These are phyloP conservation scores for Thaleichthys pacificus DNA, from an alignment of 2,797 vertebrate genomes.

Conservation along the genomic window DNA sequence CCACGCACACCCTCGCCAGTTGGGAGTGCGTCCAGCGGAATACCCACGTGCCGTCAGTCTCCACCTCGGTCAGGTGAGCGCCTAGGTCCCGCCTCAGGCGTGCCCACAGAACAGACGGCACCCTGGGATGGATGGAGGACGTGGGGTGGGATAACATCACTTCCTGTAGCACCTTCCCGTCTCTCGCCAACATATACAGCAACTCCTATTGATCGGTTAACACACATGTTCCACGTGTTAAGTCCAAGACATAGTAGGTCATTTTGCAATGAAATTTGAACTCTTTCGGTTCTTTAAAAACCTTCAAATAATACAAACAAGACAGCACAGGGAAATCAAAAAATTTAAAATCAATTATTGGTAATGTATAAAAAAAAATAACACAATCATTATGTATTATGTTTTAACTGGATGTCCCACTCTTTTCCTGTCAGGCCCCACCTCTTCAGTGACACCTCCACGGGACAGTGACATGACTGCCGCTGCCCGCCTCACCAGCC, in stretches of 20 bases:
- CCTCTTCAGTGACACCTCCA: conserved; percentile 68
- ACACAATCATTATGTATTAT: no score
- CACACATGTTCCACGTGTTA: neutral
- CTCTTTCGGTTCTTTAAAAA: no score
- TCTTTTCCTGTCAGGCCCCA: conserved; percentile 1
- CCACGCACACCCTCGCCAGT: conserved; percentile 48
- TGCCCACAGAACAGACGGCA: conserved; percentile 65
- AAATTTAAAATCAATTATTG: no score
- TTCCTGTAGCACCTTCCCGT: conserved; percentile 63
- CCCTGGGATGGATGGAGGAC: conserved; percentile 28
- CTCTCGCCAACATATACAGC: conserved; percentile 63
- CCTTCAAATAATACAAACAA: no score
- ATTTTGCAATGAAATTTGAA: no score
- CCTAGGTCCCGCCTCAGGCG: conserved; percentile 58
- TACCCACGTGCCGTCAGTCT: conserved; percentile 69
- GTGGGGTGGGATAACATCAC: conserved; percentile 39
- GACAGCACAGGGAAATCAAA: no score
- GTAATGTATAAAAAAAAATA: no score
- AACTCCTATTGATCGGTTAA: conserved; percentile 53
- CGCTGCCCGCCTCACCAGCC: conserved; percentile 60
- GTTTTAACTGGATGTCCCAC: no score
- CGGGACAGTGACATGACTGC: conserved; percentile 64
- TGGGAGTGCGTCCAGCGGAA: conserved; percentile 65
- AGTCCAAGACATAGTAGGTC: no score
- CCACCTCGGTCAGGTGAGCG: conserved; percentile 60